Evolutionary conservation across 2,888 invertebrate genomes (phyloP), one percentile per base, ranked within the genome.

Genomic region (Acrobasis repandana): DNA sequence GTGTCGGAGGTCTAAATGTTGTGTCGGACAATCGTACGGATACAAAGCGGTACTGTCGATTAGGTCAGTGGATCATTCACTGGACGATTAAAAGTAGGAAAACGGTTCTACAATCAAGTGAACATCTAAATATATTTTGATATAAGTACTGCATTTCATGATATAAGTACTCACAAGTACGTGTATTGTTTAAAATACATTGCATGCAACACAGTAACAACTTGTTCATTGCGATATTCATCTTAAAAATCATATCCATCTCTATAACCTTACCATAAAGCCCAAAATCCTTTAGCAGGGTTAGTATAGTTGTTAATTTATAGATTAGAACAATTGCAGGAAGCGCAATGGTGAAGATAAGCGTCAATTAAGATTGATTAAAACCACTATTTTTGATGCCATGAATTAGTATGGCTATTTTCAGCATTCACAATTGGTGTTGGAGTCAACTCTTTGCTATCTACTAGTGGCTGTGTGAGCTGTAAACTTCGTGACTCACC

Each of bases 251-350:
- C 3, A 33, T 11, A n/a, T 8, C n/a, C 34, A 2, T 15, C 36
- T 56, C 38, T 67, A 65, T 48, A 15, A 0, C 18, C 10, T 3
- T 2, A 3, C 0, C 9, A 60, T 57, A 64, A 49, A 57, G 63
- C 54, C 59, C 15, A 60, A 11, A 64, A 56, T 63, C 5, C 48
- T 20, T 4, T 18, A 36, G 54, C 50, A 52, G 18, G 10, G 43
- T 62, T 70, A 75, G 71, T 69, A 75, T 68, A 65, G 69, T 70
- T 73, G 73, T 73, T 58, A 58, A 58, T 58, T 58, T 28, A 76
- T 87, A 84, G 90, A 90, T 90, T 90, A 90, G 83, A 86, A 83
- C 90, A 87, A 90, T 90, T 90, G 88, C 86, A 86, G 78, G 77
- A 79, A 76, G 71, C 73, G 73, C 73, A 73, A 68, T 70, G 68